These are phyloP conservation scores for Macroramphosus scolopax DNA, from an alignment of 2,797 vertebrate genomes.

Conservation along the genomic window DNA sequence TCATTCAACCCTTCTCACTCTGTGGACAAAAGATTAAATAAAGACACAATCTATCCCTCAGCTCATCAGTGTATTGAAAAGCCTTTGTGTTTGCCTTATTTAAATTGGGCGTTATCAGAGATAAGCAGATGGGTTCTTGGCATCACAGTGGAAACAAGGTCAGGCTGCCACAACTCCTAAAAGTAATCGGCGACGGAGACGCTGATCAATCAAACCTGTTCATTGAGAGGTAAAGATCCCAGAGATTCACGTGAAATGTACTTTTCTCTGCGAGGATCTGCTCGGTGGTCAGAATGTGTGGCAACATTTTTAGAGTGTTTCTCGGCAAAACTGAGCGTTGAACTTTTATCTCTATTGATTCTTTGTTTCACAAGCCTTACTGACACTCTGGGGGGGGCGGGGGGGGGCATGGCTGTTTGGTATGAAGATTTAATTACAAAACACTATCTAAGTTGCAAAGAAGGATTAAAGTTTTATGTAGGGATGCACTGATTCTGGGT, in stretches of 20 bases:
- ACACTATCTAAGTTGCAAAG: too few relatives aligned
- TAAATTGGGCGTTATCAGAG: constrained; percentile 45
- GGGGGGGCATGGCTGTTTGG: too few relatives aligned
- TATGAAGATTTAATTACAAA: constrained; percentile 10
- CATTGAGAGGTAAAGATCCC: constrained; percentile 11
- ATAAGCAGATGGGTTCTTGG: constrained; percentile 48
- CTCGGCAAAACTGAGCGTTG: neutral
- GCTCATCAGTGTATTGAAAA: constrained; percentile 31
- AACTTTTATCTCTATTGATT: neutral
- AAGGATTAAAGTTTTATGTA: too few relatives aligned
- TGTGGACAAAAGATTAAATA: constrained; percentile 37
- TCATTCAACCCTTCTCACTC: too few relatives aligned
- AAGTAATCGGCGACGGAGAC: too few relatives aligned
- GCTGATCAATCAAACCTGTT: constrained; percentile 21
- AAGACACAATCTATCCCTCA: constrained; percentile 12
- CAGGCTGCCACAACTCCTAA: constrained; percentile 1
- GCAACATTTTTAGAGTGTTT: constrained; percentile 1
- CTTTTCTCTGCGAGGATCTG: neutral
- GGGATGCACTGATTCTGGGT: too few relatives aligned
- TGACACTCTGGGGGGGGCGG: too few relatives aligned
- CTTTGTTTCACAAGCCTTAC: too few relatives aligned
- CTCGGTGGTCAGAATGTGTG: neutral
- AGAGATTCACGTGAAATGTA: constrained; percentile 17
- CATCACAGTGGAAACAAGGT: constrained; percentile 19
- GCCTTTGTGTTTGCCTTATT: constrained; percentile 40